These are phyloP conservation scores for Urosaurus nigricauda DNA, from an alignment of 2,797 vertebrate species.

Conservation along the genomic window DNA sequence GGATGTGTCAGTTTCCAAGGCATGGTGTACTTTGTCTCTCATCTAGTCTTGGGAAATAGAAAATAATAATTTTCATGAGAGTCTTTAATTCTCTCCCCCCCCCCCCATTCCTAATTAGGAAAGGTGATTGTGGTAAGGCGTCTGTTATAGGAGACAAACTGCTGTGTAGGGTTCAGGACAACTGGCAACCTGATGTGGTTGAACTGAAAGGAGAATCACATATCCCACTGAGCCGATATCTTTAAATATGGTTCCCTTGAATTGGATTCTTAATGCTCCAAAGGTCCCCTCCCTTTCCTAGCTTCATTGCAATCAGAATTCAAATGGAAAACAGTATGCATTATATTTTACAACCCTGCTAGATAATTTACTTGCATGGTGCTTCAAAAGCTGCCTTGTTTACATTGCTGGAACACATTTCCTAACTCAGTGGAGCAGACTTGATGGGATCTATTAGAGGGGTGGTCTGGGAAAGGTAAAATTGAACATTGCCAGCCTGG, in stretches of 20 bases:
- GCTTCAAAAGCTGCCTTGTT: conserved; percentile 15
- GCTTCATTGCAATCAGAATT: conserved; percentile 22
- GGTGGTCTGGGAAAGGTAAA: conserved; percentile 19
- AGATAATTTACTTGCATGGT: conserved; percentile 13
- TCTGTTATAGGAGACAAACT: background rate
- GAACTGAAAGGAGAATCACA: background rate
- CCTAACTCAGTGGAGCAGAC: conserved; percentile 23
- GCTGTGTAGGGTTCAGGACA: background rate
- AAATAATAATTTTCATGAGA: background rate
- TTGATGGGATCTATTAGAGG: conserved; percentile 12
- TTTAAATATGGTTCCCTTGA: conserved; percentile 22
- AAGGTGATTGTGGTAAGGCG: background rate
- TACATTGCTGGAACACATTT: conserved; percentile 35
- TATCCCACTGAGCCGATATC: background rate
- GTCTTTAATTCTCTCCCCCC: background rate
- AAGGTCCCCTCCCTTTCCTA: background rate
- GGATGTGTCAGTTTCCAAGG: too few relatives aligned
- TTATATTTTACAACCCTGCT: conserved; percentile 30
- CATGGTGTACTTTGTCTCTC: too few relatives aligned
- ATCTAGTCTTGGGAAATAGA: too few relatives aligned
- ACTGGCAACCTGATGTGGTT: background rate
- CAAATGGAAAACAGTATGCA: conserved; percentile 29
- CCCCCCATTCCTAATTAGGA: background rate
- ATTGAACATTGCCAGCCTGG: background rate
- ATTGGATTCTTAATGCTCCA: conserved; percentile 31